phyloP scores from a whole-genome alignment of 2,113 vertebrate species.

The Asarcornis scutulata region DNA sequence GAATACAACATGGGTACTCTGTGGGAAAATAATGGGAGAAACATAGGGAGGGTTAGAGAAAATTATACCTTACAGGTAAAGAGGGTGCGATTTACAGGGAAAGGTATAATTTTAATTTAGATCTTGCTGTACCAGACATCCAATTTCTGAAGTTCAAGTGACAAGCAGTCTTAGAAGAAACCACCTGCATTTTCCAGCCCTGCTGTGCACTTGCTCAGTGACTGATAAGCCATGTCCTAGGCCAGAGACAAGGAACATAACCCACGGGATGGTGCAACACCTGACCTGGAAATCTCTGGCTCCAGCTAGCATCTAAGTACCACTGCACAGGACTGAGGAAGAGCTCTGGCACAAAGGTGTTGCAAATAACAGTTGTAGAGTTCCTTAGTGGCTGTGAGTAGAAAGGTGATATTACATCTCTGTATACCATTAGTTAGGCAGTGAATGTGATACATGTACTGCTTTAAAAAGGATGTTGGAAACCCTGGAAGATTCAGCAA shows the following conservation, averaged over 20 bases:
- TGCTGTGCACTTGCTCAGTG: not conserved
- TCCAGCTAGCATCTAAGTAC: not conserved
- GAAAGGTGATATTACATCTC: not conserved
- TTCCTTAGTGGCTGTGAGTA: not conserved
- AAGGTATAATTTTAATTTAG: not conserved
- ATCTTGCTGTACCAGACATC: not conserved
- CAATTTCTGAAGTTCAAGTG: not conserved
- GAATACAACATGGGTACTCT: not conserved
- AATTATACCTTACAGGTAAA: not conserved
- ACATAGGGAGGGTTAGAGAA: not conserved
- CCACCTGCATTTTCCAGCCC: not conserved
- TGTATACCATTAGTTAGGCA: not conserved
- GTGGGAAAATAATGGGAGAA: not conserved
- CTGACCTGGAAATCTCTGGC: not conserved
- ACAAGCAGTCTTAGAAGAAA: not conserved
- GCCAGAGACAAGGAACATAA: not conserved
- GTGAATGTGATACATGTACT: not conserved
- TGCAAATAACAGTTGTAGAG: not conserved
- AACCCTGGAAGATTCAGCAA: not conserved
- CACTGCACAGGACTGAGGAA: accelerated
- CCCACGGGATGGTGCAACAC: not conserved
- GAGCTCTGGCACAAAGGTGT: not conserved
- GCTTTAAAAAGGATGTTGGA: constrained; percentile 8
- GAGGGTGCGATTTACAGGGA: not conserved
- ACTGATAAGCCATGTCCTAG: not conserved